Base-by-base conservation (phyloP, 2,888 invertebrate species). In the Epinotia ramella region DNA sequence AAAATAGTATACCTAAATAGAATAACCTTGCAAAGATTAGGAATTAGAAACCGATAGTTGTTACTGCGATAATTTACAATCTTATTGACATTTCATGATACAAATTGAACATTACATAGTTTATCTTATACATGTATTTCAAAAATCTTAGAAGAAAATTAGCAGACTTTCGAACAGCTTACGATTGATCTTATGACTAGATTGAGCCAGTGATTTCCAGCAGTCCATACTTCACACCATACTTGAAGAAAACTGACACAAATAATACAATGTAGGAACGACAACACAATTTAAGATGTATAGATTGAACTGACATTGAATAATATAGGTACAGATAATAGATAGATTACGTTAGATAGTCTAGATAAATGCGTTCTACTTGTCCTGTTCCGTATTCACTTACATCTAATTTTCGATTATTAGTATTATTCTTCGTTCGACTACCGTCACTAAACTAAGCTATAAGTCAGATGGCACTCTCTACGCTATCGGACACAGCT, bases 111-210 rank as follows among this genome's bases (percentile, higher is more conserved):
- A 77, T 78, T 87, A 90, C 84, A 88, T 84, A 84, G 88, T 84
- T 86, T 87, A 83, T 81, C 83, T 84, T 87, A 85, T 85, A 88
- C 89, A 91, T 87, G 85, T 87, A 90, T 86, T 87, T 87, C 85
- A 90, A 90, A 88, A 87, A 86, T 87, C 87, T 86, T 89, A 90
- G 87, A 89, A 89, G 88, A 89, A 89, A 89, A 86, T 84, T 88
- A 87, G 85, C 88, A 89, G 91, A 91, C 90, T 88, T 89, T 87
- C 87, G 86, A 91, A 91, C 87, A 89, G 89, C 89, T 91, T 88
- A 88, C 84, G 89, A 93, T 93, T 92, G 91, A 93, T 92, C 94
- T 94, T 94, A 94, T 94, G 94, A 94, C 94, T 94, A 94, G 94
- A 94, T 94, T 94, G 94, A 94, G 94, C 92, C 94, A 94, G 93